phyloP scores from a whole-genome alignment of 2,888 invertebrate genomes.

The Amaurobius ferox region DNA sequence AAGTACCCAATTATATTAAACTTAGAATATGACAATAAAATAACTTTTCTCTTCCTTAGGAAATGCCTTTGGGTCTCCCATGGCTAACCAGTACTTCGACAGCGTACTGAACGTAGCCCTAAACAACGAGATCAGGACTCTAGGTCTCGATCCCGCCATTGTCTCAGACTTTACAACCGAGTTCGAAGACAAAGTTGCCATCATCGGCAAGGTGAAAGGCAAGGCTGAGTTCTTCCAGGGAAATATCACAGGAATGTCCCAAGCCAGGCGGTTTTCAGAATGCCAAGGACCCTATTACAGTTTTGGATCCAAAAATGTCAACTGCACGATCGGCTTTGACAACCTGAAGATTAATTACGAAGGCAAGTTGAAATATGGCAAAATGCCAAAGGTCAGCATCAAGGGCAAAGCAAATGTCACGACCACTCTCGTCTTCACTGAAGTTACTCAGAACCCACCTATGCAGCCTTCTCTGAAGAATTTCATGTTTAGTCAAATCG shows the following conservation, averaged over 20 bases:
- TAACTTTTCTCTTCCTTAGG: no score
- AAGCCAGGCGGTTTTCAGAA: conserved; percentile 33
- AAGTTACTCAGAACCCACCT: neutral
- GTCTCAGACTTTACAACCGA: conserved; percentile 41
- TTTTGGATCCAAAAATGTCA: conserved; percentile 43
- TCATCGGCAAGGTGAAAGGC: conserved; percentile 66
- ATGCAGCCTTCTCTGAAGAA: conserved; percentile 21
- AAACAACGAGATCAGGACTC: conserved; percentile 39
- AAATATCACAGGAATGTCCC: conserved; percentile 37
- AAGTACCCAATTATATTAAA: no score
- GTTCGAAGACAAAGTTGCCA: conserved; percentile 56
- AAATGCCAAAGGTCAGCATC: conserved; percentile 62
- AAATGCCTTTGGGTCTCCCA: conserved; percentile 35
- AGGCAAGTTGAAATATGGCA: conserved; percentile 65
- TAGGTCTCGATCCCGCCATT: conserved; percentile 43
- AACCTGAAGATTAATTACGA: conserved; percentile 41
- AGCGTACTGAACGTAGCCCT: conserved; percentile 44
- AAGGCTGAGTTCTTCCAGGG: conserved; percentile 56
- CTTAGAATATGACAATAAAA: no score
- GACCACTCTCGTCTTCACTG: conserved; percentile 33
- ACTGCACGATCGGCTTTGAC: conserved; percentile 54
- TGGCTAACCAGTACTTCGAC: conserved; percentile 64
- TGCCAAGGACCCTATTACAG: conserved; percentile 61
- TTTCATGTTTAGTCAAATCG: conserved; percentile 44
- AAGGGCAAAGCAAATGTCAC: conserved; percentile 60